Base-by-base conservation (phyloP, 35 echinoderm and acorn worm species). In the Lytechinus pictus region DNA sequence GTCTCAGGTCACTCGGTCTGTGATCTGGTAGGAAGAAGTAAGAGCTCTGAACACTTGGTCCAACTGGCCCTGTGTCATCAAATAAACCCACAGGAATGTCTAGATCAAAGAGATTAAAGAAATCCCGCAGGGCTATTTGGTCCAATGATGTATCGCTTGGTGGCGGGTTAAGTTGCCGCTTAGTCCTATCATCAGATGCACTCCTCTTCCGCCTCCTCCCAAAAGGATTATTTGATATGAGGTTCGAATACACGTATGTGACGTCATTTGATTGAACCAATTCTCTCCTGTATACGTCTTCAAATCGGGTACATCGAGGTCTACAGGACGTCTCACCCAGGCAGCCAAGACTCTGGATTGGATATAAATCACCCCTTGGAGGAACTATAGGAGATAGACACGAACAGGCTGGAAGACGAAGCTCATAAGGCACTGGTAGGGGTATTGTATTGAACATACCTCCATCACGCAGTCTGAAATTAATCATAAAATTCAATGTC, bases 11-110 rank as follows among this genome's bases (percentile, higher is more conserved):
- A 9, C 93, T 57, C 9, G 86, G 54, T 54, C 86, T 94, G 21
- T 97, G 96, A 93, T 99, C 98, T 4, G 98, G 98, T 54, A 94
- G 95, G 57, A 99, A 97, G 54, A 92, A 94, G 90, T 99, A 99
- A 9, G 89, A 92, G 10, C 96, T 94, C 28, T 94, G 61, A 6
- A 96, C 24, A 57, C 51, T 89, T 2, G 95, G 52, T 52, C 95
- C 86, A 27, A 95, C 88, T 5, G 92, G 52, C 52, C 92, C 55
- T 4, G 54, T 57, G 9, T 33, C 54, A 7, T 28, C 53, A 55
- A 55, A 27, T 19, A 54, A 27, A 11, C 55, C 92, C 16, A 21
- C 27, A 28, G 92, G 92, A 10, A 93, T 93, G 21, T 93, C 92
- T 6, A 93, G 55, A 57, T 93, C 92, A 55, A 93, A 93, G 29